A percentile compares a stretch with the other conserved stretches of the same genome.
These are phyloP conservation scores for Mixornis gularis DNA, from an alignment of 2,113 vertebrate species.

Conservation along the genomic window DNA sequence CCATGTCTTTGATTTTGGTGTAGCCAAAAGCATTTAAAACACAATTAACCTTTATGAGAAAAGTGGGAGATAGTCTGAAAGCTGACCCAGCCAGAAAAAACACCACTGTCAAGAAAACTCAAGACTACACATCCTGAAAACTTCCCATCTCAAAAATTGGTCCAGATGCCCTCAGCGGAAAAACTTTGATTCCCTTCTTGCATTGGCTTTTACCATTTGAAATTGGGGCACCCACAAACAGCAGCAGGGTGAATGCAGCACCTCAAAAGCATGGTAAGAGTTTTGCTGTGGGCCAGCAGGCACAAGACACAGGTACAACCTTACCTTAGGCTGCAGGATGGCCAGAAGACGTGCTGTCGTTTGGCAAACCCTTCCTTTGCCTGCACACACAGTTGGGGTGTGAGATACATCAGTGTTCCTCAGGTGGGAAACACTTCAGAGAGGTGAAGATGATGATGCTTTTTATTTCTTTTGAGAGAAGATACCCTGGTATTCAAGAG, in stretches of 20 bases:
- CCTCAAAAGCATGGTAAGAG: accelerated
- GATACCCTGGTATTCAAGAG: background rate
- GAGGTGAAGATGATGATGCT: background rate
- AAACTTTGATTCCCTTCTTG: accelerated
- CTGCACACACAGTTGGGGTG: accelerated
- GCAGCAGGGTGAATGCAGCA: background rate
- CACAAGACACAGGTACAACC: accelerated
- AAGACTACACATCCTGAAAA: background rate
- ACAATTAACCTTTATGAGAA: background rate
- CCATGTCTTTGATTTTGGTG: accelerated
- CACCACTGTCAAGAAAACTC: background rate
- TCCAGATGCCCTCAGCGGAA: background rate
- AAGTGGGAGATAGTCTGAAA: background rate
- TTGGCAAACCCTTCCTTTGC: background rate
- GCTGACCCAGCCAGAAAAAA: background rate
- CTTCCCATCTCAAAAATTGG: background rate
- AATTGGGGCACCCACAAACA: background rate
- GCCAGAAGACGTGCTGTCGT: accelerated
- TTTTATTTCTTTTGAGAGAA: background rate
- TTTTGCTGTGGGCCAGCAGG: background rate
- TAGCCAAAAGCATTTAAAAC: background rate
- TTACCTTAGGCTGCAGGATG: background rate
- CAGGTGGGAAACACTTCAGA: background rate
- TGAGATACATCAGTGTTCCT: background rate
- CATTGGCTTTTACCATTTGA: background rate